Evolutionary conservation across 2,888 invertebrate genomes (phyloP).

Genomic region (Scaeva pyrastri): DNA sequence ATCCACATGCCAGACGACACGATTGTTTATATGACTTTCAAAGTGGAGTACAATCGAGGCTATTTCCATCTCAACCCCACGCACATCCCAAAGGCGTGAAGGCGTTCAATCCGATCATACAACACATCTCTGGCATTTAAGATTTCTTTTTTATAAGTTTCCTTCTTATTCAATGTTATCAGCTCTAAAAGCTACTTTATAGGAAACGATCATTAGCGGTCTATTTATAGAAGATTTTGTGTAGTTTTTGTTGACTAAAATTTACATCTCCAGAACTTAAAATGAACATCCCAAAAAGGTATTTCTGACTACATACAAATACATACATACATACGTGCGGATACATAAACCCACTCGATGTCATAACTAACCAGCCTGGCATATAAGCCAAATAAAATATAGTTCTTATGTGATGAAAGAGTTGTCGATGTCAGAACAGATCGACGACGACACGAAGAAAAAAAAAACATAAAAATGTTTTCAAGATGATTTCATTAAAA

Average conservation of each 20-base stretch:
- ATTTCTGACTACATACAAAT: background rate
- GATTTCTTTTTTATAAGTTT: conserved; percentile 10
- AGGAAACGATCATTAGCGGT: conserved; percentile 8
- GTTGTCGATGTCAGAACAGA: conserved; percentile 34
- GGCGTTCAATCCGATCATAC: background rate
- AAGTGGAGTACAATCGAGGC: conserved; percentile 59
- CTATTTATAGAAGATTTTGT: conserved; percentile 33
- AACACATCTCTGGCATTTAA: conserved; percentile 51
- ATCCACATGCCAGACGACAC: conserved; percentile 7
- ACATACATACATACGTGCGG: too few species aligned
- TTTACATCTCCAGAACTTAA: conserved; percentile 18
- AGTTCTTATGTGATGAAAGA: conserved; percentile 50
- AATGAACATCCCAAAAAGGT: conserved; percentile 44
- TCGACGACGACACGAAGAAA: background rate
- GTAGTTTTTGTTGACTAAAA: conserved; percentile 7
- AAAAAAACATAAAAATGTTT: background rate
- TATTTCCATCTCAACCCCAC: conserved; percentile 61
- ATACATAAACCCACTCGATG: background rate
- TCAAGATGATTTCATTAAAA: conserved; percentile 1
- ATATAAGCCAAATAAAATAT: conserved; percentile 1
- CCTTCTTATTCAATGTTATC: conserved; percentile 30
- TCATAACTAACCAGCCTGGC: conserved; percentile 9
- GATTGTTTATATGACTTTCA: conserved; percentile 62
- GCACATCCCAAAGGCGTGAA: conserved; percentile 35
- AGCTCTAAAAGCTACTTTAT: conserved; percentile 33